phyloP scores from a whole-genome alignment of 2,888 invertebrate genomes.

The Chorisops tibialis region DNA sequence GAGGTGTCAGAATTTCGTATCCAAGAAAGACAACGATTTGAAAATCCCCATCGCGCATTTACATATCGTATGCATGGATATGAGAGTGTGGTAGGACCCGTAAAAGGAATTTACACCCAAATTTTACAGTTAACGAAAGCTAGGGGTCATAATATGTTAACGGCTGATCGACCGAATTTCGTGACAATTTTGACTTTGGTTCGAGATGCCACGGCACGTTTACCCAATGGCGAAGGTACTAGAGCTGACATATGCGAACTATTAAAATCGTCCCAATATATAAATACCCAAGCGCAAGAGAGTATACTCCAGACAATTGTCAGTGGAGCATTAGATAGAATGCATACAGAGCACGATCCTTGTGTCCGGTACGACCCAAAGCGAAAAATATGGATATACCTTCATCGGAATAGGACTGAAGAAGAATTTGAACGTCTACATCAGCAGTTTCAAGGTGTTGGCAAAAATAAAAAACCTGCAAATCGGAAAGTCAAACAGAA shows the following conservation, averaged over 20 bases:
- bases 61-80: constrained; percentile 86
- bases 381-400: constrained; percentile 92
- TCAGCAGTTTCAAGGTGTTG: constrained; percentile 63
- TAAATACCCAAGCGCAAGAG: constrained; percentile 52
- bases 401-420: constrained; percentile 70
- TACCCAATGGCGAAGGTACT: constrained; percentile 94
- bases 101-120: constrained; percentile 73
- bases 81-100: constrained; percentile 77
- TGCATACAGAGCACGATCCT: constrained; percentile 85
- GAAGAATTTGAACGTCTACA: constrained; percentile 65
- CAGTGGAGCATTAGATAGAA: constrained; percentile 83
- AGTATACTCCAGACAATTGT: constrained; percentile 68
- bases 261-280: constrained; percentile 71
- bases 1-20: constrained; percentile 74
- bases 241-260: constrained; percentile 87
- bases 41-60: constrained; percentile 86
- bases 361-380: constrained; percentile 91
- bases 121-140: constrained; percentile 61
- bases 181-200: constrained; percentile 88
- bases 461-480: constrained; percentile 55
- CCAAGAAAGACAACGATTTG: constrained; percentile 80
- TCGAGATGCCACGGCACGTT: constrained; percentile 87
- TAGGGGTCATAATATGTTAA: constrained; percentile 79
- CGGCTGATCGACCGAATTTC: constrained; percentile 79
- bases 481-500: constrained; percentile 41